phyloP scores from a whole-genome alignment of 2,113 vertebrate species.

The Sinocyclocheilus anshuiensis region DNA sequence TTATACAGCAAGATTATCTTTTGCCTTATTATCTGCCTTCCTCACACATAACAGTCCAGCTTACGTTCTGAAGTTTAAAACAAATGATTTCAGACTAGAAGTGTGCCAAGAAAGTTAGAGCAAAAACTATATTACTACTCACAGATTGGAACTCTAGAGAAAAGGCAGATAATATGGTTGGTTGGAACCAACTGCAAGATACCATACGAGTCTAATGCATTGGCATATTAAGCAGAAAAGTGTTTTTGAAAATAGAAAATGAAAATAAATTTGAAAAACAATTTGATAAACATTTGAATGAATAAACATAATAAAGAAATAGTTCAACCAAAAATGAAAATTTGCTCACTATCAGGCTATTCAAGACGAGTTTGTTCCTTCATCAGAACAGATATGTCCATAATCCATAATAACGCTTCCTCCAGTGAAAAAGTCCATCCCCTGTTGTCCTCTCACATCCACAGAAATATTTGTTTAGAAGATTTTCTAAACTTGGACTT shows the following conservation, averaged over 20 bases:
- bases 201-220: conserved; percentile 81
- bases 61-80: not conserved
- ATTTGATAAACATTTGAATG: not conserved
- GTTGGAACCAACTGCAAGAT: conserved; percentile 88
- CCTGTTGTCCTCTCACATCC: too few relatives aligned
- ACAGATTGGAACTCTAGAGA: not conserved
- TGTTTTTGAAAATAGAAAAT: too few relatives aligned
- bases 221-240: conserved; percentile 14
- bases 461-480: too few relatives aligned
- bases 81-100: not conserved
- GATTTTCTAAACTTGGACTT: too few relatives aligned
- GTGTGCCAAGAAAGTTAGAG: not conserved
- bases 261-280: not conserved
- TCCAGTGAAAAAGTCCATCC: too few relatives aligned
- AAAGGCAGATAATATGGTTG: conserved; percentile 16
- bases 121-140: not conserved
- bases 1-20: conserved; percentile 62
- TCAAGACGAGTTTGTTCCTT: too few relatives aligned
- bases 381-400: too few relatives aligned
- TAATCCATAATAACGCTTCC: too few relatives aligned
- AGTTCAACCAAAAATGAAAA: too few relatives aligned
- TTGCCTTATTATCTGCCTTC: conserved; percentile 14
- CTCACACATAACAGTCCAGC: conserved; percentile 17
- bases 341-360: too few relatives aligned
- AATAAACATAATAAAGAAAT: not conserved